A percentile compares a stretch with the other conserved stretches of the same genome.
Conservation (phyloP, 1,140 invertebrate species). For the Hyphantria cunea region DNA sequence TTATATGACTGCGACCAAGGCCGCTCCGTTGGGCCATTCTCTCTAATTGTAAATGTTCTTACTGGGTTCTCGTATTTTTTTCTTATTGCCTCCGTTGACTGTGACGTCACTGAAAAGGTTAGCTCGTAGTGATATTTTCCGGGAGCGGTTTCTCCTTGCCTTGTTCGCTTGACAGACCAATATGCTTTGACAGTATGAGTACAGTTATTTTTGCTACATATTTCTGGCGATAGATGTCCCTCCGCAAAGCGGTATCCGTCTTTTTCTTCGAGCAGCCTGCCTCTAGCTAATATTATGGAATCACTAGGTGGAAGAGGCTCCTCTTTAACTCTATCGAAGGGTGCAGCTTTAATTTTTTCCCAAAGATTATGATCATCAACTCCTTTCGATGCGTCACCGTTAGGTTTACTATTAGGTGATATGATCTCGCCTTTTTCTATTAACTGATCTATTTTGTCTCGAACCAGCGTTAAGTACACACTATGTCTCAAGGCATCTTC, state of each 20-base stretch:
- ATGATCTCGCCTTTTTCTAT: conserved; percentile 62
- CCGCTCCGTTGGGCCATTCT: conserved; percentile 56
- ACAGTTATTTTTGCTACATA: conserved; percentile 61
- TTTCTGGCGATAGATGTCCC: conserved; percentile 78
- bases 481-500: conserved; percentile 83
- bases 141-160: conserved; percentile 81
- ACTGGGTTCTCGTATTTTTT: conserved; percentile 71
- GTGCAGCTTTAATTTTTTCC: conserved; percentile 79
- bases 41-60: conserved; percentile 76
- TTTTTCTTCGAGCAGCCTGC: conserved; percentile 80
- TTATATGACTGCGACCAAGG: conserved; percentile 7
- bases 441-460: conserved; percentile 77
- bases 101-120: conserved; percentile 84
- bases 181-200: conserved; percentile 79
- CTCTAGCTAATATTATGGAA: conserved; percentile 83
- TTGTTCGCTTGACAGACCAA: conserved; percentile 85
- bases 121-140: conserved; percentile 83
- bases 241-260: conserved; percentile 82
- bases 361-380: conserved; percentile 77
- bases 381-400: conserved; percentile 53
- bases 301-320: conserved; percentile 81
- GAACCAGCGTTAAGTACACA: conserved; percentile 82
- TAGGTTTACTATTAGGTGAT: conserved; percentile 54
- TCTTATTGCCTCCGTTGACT: conserved; percentile 59
- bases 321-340: conserved; percentile 77